Evolutionary conservation across 2,113 vertebrate species (phyloP), one percentile per base, ranked within the genome.

Genomic region (Peromyscus leucopus): DNA sequence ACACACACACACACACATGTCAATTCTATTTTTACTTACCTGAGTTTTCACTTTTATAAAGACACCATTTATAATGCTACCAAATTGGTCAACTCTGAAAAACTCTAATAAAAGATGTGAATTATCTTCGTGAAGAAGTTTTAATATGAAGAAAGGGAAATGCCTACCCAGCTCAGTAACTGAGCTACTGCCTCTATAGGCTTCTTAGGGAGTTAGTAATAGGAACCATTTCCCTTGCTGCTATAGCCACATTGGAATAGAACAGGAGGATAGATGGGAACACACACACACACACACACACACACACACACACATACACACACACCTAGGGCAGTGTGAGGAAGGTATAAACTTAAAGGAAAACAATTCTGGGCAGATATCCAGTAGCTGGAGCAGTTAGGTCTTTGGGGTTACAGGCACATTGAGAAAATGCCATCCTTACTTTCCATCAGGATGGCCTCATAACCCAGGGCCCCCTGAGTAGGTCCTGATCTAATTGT

Each of bases 11-110:
- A 80, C 55, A n/a, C 11, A 83, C 1, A 0, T 16, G 22, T 42
- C n/a, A 84, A 63, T 76, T 90, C 28, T 65, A n/a, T 42, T 71
- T 80, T 46, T 83, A 57, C 55, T 90, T 36, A 59, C 9, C 31
- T 67, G 31, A 80, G 80, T 75, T 75, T 48, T 69, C 13, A 90
- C 42, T 90, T 95, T 86, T 33, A 90, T 63, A 85, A 90, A 55
- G 33, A 7, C 61, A 79, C 31, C n/a, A 82, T 75, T 75, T 87
- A 39, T 72, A 90, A 87, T 59, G 74, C 7, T 33, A 51, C 16
- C 36, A 79, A 39, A 72, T 59, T 36, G 39, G 61, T 84, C 46
- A 22, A 19, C 39, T 90, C 51, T 80, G 57, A 87, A 65, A 57
- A 82, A 59, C 39, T 51, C 26, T 65, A 74, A 89, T 33, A 48